Base-by-base conservation (phyloP, 2,797 vertebrate species). In the Myripristis jacobus region DNA sequence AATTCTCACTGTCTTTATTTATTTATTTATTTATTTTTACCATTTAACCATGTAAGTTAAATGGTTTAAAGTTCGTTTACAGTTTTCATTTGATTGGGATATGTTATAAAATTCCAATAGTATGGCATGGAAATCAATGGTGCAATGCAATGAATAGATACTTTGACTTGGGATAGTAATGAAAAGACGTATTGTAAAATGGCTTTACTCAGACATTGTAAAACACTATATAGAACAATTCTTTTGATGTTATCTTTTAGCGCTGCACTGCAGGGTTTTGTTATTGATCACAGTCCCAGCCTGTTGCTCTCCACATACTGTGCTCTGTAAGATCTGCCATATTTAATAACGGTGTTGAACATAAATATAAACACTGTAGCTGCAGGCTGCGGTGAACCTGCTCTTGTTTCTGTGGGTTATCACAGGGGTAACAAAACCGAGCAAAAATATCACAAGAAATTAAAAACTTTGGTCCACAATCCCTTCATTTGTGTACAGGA, bases 131-230 rank as follows among this genome's bases (percentile, higher is more conserved):
- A 41, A 59, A 46, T 38, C 0, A 5, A 15, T 60, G 31, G 53
- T 21, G 52, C 19, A 16, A 55, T 41, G 10, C 48, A 21, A 34
- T 21, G 34, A 54, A 56, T 24, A 59, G 7, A 38, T 1, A 19
- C 31, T 41, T 34, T 66, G 16, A 51, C 34, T 27, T 5, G 4
- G 18, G 61, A 15, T 56, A 24, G 25, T 31, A 34, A 63, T 51
- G 2, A 34, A 47, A 47, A 41, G 4, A 24, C 38, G 29, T 38
- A 43, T 67, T 73, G 48, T 62, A 2, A 67, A 11, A 38, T 46
- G 48, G 11, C 31, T 71, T 47, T n/a, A 36, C 8, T 67, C 64
- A 1, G 46, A 48, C 68, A 15, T 67, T 67, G 61, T 59, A 68
- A 44, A 13, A 44, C 8, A n/a, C 18, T 9, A 19, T 31, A 18